These are phyloP conservation scores for Gorsachius magnificus DNA, from an alignment of 2,797 vertebrate species.

Conservation along the genomic window DNA sequence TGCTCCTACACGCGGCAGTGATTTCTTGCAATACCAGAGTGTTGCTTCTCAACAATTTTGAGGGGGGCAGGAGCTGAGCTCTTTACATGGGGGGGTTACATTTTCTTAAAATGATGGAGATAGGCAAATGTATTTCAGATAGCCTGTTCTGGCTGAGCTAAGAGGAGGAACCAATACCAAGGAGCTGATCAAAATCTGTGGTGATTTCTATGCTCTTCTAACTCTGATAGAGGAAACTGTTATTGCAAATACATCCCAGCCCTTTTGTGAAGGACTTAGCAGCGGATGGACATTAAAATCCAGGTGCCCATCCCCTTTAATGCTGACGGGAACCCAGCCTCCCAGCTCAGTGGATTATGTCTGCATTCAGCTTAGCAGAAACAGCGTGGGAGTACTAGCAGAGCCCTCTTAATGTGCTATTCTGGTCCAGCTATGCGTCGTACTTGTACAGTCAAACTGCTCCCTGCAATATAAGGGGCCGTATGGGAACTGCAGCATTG, in stretches of 20 bases:
- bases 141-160: background rate
- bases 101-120: background rate
- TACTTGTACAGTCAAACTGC: background rate
- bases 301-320: background rate
- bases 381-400: background rate
- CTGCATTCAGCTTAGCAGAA: background rate
- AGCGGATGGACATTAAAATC: background rate
- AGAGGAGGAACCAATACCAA: background rate
- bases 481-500: background rate
- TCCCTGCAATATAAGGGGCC: background rate
- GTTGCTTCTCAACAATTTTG: background rate
- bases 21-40: background rate
- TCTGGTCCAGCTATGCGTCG: background rate
- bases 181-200: accelerated
- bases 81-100: background rate
- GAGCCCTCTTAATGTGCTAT: background rate
- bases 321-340: background rate
- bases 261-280: background rate
- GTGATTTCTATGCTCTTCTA: background rate
- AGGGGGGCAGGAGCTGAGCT: background rate
- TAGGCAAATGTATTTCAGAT: background rate
- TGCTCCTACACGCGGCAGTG: background rate
- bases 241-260: background rate
- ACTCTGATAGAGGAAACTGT: background rate
- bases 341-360: background rate